Conservation (phyloP, 2,888 invertebrate species). For the Digitonthophagus gazella region DNA sequence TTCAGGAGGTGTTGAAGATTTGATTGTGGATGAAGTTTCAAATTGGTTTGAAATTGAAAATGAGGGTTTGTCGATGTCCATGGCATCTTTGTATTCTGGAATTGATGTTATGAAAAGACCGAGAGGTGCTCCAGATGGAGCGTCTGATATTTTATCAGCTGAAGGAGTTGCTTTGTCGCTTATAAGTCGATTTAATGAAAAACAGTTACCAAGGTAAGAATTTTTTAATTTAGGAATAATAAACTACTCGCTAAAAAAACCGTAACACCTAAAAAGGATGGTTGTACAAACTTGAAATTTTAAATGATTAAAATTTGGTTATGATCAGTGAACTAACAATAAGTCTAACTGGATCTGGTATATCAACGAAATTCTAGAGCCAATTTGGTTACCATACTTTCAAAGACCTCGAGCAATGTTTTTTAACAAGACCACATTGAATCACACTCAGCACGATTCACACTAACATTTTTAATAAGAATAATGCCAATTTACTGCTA, state of each 20-base stretch:
- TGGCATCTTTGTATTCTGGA: constrained; percentile 64
- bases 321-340: too few relatives aligned
- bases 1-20: constrained; percentile 54
- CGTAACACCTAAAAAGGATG: too few relatives aligned
- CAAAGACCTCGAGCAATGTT: too few relatives aligned
- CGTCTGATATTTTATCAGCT: constrained; percentile 62
- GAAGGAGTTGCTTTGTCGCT: constrained; percentile 77
- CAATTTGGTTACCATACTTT: too few relatives aligned
- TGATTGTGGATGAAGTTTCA: constrained; percentile 53
- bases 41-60: constrained; percentile 50
- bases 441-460: too few relatives aligned
- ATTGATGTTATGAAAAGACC: constrained; percentile 51
- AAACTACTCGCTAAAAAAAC: too few relatives aligned
- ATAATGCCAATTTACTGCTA: too few relatives aligned
- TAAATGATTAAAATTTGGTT: background rate
- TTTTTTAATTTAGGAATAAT: background rate
- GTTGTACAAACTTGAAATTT: too few relatives aligned
- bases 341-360: too few relatives aligned
- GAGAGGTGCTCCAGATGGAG: constrained; percentile 52
- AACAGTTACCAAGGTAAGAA: constrained; percentile 62
- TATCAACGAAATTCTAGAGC: too few relatives aligned
- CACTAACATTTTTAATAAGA: too few relatives aligned
- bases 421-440: too few relatives aligned
- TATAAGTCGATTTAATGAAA: constrained; percentile 72
- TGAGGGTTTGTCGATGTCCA: constrained; percentile 59